Base-by-base conservation (phyloP, 2,113 vertebrate species). In the Microcebus tavaratra region DNA sequence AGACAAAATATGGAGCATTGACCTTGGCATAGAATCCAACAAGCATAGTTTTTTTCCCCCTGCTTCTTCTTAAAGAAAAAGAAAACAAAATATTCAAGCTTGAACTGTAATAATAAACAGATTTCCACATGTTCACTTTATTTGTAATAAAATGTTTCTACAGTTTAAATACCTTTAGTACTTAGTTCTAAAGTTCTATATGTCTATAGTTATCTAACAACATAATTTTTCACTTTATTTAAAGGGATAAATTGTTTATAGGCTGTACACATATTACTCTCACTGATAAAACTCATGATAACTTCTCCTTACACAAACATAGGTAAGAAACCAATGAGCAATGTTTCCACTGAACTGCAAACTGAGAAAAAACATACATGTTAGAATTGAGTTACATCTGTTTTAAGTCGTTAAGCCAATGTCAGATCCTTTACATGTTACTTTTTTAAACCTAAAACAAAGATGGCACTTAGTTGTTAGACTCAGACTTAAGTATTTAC, bases 51-150 rank as follows among this genome's bases (percentile, higher is more conserved):
- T 34, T 34, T 23, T 29, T 67, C 27, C 6, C 6, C 7, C 53
- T 31, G 34, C 50, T 84, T 39, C 65, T 90, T 91, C 96, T 10
- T 27, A 57, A 92, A 97, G 95, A 73, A 96, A 90, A 95, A 61
- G 88, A 95, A 96, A 92, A 92, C 42, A 95, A 94, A 97, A 78
- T 70, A 94, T 95, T 97, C 85, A 93, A 88, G 80, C 65, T 72
- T 61, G 55, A 93, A 93, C 83, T 57, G 23, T 67, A 92, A 63
- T 78, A 81, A 82, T 79, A 82, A 86, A 87, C 65, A 73, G 42
- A 83, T 94, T 79, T 91, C 86, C 75, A 84, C 42, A 70, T 53
- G 25, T 23, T 87, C 8, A 31, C 1, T 96, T 89, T 48, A 83
- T 63, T 65, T 91, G 67, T 72, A 85, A 65, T 59, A 34, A 29